Evolutionary conservation across 2,113 vertebrate genomes (phyloP), one percentile per base, ranked within the genome.

Genomic region (Bucco capensis): DNA sequence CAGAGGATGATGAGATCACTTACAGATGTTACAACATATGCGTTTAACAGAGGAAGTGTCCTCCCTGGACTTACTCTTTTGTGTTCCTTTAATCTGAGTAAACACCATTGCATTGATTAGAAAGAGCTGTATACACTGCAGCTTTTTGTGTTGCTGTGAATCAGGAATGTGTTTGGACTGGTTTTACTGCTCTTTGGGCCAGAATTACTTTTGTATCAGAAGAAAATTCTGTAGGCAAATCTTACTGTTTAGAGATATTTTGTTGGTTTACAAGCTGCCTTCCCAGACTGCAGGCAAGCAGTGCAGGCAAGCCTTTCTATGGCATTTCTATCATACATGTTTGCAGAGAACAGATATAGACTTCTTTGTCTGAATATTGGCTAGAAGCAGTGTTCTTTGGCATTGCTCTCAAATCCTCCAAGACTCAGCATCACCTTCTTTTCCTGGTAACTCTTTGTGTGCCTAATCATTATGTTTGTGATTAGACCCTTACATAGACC

Each of bases 141-240:
- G 64, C 23, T 80, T 86, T 86, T 78, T 62, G 14, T 83, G 42
- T 65, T 61, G 38, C 28, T 7, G 3, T 66, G 46, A 58, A 73
- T 83, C 27, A 44, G 51, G 12, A 28, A 0, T 56, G 15, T 72
- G 49, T 94, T 72, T 73, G 54, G 46, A 85, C 15, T 25, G 37
- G 19, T 83, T 86, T 72, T 73, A 61, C 30, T 69, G 72, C 42
- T 73, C 6, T 62, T 82, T 77, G 54, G 33, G 47, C 17, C 8
- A 69, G 72, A 88, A 88, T 30, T 80, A 70, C 80, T 93, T 94
- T 65, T 57, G 33, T 40, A 90, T 93, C 42, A 47, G 60, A 83
- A 83, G 46, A 88, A 95, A 88, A 83, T 76, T 83, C 50, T 65
- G 28, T 51, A 86, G 72, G 58, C 54, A 83, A 87, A 15, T 17